Percentiles rank a stretch among this genome's conserved stretches.
Evolutionary conservation across 2,113 vertebrate species (phyloP).

Genomic region (Datnioides undecimradiatus): DNA sequence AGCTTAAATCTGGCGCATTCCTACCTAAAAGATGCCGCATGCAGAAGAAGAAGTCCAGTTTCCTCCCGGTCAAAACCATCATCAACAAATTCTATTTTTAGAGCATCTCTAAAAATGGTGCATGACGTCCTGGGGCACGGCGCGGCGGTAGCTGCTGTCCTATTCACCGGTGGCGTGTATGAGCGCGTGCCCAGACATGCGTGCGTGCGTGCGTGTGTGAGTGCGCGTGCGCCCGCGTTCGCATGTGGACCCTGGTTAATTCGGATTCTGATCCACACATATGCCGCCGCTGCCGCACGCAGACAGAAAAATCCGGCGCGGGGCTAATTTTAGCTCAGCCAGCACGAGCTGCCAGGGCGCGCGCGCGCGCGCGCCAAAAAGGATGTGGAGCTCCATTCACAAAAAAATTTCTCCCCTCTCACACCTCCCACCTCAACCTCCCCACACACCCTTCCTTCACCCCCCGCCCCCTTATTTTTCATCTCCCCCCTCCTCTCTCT

Average conservation of each 20-base stretch:
- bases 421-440: neutral
- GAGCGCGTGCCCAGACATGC: constrained; percentile 39
- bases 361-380: constrained; percentile 32
- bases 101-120: constrained; percentile 79
- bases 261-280: constrained; percentile 31
- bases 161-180: constrained; percentile 55
- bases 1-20: neutral
- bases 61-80: constrained; percentile 49
- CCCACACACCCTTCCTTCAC: constrained; percentile 1
- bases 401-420: constrained; percentile 54
- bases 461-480: constrained; percentile 18
- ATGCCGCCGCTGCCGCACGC: neutral
- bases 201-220: constrained; percentile 10
- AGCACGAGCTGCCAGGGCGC: constrained; percentile 30
- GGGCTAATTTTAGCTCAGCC: constrained; percentile 73
- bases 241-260: constrained; percentile 16
- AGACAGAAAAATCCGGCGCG: constrained; percentile 12
- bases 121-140: constrained; percentile 75
- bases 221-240: neutral
- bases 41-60: neutral
- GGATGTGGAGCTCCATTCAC: constrained; percentile 77
- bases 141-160: constrained; percentile 57
- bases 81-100: constrained; percentile 77
- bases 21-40: constrained; percentile 43
- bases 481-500: constrained; percentile 17